Base-by-base conservation (phyloP, 2,888 invertebrate genomes). In the Drosophila fulvimacula region DNA sequence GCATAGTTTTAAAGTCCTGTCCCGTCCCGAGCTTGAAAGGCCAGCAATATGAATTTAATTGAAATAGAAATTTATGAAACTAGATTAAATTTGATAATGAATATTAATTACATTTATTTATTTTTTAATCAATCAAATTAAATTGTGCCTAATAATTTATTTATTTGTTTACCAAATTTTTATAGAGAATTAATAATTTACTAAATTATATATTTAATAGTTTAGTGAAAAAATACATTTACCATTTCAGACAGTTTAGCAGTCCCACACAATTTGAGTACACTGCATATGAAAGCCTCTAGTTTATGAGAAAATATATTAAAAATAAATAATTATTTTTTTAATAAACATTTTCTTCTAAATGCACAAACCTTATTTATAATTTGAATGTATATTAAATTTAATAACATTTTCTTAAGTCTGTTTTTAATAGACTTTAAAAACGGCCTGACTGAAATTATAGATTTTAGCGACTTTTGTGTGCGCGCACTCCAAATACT, bases 1-100 rank as follows among this genome's bases (percentile, higher is more conserved):
- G 39, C 60, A 63, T 53, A 73, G 73, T 75, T 77, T 68, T 1
- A 48, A 4, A 55, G 60, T 60, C 77, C 59, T 76, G 66, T 15
- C 48, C 41, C 38, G 21, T 30, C 39, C 52, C 44, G 34, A 41
- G 56, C 44, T 19, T 11, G 11, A 5, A 21, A 32, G 9, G 7
- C 13, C 6, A 17, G 19, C 4, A 5, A 41, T n/a, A 13, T 19
- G 27, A 48, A 48, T 19, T 6, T 1, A 13, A 48, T 30, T 30
- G 13, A 13, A 48, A 46, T 10, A 53, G 49, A 49, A 57, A 51
- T 63, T 49, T 24, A 17, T 11, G 27, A 30, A 30, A 30, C 30
- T 42, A 55, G 30, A 11, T 30, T 24, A 11, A 7, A 27, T n/a
- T 27, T 11, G 10, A 27, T 30, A 17, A 46, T 30, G 11, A 17